phyloP scores from a whole-genome alignment of 2,113 vertebrate genomes.

The Labeo rohita region DNA sequence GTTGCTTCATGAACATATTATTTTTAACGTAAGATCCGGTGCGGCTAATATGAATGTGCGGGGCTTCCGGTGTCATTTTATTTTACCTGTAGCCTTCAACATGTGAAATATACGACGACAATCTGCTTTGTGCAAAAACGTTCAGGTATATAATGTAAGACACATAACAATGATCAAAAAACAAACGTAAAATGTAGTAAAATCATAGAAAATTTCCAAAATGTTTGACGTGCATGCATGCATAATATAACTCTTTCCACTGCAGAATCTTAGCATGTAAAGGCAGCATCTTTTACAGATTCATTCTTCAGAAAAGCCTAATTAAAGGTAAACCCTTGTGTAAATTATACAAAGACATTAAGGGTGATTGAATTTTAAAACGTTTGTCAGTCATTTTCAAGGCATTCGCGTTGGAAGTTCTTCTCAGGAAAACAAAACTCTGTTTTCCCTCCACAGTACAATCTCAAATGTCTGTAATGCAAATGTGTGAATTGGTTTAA shows the following conservation, averaged over 20 bases:
- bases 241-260: neutral
- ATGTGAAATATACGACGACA: neutral
- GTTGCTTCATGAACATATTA: too few relatives aligned
- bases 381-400: neutral
- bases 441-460: too few relatives aligned
- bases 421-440: neutral
- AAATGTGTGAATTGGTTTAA: too few relatives aligned
- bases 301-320: neutral
- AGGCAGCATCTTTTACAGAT: neutral
- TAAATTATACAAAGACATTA: neutral
- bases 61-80: too few relatives aligned
- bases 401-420: neutral
- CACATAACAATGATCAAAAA: neutral
- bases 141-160: neutral
- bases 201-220: neutral
- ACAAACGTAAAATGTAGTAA: neutral
- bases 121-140: neutral
- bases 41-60: too few relatives aligned
- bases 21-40: too few relatives aligned
- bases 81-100: too few relatives aligned
- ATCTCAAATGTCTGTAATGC: too few relatives aligned
- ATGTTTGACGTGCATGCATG: neutral
- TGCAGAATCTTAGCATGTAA: neutral
- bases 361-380: neutral
- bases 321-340: neutral